Percentiles rank a stretch among this genome's conserved stretches.
Conservation (phyloP, 2,888 invertebrate species). For the Teleiodes luculella region DNA sequence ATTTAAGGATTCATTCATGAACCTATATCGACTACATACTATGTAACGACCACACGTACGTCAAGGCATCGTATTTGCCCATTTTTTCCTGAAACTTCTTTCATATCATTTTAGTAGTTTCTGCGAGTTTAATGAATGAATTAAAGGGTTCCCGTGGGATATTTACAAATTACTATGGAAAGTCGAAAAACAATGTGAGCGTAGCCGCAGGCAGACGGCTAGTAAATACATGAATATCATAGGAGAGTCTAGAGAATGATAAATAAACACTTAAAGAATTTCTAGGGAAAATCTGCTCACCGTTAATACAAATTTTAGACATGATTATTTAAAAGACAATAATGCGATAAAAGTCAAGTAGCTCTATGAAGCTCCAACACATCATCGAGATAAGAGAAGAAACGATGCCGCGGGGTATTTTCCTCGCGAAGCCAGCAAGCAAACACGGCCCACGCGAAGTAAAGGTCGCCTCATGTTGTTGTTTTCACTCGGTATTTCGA, state of each 20-base stretch:
- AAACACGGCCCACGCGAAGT: background rate
- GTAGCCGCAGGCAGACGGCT: too few species aligned
- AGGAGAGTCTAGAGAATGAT: too few species aligned
- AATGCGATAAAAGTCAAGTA: background rate
- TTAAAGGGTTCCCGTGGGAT: too few species aligned
- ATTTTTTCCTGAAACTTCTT: background rate
- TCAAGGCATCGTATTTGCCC: background rate
- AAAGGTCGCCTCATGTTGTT: background rate
- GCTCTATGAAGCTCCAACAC: too few species aligned
- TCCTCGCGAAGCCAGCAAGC: background rate
- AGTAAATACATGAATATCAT: too few species aligned
- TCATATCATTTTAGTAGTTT: background rate
- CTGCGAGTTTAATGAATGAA: too few species aligned
- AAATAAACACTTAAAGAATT: too few species aligned
- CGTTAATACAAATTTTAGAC: too few species aligned
- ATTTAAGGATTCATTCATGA: background rate
- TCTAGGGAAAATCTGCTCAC: too few species aligned
- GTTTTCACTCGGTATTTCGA: background rate
- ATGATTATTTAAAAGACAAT: too few species aligned
- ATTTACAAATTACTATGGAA: too few species aligned
- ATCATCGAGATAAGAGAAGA: background rate
- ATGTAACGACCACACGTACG: slow-evolving; percentile 4
- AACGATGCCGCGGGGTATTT: background rate
- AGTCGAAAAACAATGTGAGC: too few species aligned
- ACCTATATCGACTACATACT: background rate